These are phyloP conservation scores for Agrypnus murinus DNA, from an alignment of 2,888 invertebrate genomes.

Conservation along the genomic window DNA sequence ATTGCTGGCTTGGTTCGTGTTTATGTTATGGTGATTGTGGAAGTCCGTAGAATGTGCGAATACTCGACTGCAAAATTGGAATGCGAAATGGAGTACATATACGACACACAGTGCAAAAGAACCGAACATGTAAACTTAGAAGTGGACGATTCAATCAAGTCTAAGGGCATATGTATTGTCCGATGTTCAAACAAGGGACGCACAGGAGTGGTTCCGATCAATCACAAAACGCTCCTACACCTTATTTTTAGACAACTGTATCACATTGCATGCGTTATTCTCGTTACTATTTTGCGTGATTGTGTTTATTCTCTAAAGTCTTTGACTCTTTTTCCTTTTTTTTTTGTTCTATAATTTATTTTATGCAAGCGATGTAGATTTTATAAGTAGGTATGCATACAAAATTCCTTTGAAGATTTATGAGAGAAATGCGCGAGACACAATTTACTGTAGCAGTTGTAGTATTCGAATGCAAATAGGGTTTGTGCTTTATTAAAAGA, in stretches of 20 bases:
- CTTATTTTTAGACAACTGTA: slow-evolving; percentile 20
- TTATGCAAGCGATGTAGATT: no score
- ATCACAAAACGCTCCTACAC: slow-evolving; percentile 17
- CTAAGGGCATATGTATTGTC: slow-evolving; percentile 8
- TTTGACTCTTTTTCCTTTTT: no score
- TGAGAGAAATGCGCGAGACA: no score
- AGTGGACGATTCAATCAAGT: slow-evolving; percentile 25
- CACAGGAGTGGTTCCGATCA: slow-evolving; percentile 23
- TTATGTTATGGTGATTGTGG: no score
- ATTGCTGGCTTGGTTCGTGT: no score
- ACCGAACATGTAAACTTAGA: slow-evolving; percentile 18
- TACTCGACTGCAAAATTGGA: no score
- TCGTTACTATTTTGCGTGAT: no score
- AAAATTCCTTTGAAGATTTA: not conserved
- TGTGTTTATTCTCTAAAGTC: no score
- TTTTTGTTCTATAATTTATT: no score
- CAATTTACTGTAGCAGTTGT: not conserved
- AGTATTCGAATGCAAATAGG: not conserved
- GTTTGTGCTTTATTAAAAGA: not conserved
- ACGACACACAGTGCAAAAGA: slow-evolving; percentile 8
- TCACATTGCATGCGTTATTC: not conserved
- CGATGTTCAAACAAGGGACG: slow-evolving; percentile 23
- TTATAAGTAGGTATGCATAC: not conserved
- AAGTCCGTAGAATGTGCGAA: no score
- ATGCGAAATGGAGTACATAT: not conserved